A percentile compares a stretch with the other conserved stretches of the same genome.
phyloP scores from a whole-genome alignment of 2,888 invertebrate species.

The Pachymerium ferrugineum region DNA sequence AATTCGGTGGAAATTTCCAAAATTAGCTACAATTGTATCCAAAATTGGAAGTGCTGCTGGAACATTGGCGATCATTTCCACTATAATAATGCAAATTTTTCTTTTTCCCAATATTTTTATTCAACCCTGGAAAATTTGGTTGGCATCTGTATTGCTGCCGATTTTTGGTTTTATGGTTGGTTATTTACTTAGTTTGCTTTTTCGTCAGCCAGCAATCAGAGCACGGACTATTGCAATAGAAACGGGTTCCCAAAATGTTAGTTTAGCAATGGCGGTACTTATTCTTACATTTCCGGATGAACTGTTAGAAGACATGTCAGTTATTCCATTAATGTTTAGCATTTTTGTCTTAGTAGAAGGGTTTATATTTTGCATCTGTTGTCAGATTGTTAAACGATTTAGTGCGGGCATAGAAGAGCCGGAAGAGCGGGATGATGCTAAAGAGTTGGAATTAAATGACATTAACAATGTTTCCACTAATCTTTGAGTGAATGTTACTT shows the following conservation, averaged over 20 bases:
- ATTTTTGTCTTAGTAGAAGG: conserved; percentile 32
- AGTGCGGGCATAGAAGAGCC: no score
- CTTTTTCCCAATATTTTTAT: conserved; percentile 43
- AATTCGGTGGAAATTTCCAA: conserved; percentile 41
- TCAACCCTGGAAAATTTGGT: conserved; percentile 41
- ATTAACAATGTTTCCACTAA: no score
- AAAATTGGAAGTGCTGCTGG: conserved; percentile 42
- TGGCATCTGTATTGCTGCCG: conserved; percentile 42
- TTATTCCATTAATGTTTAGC: conserved; percentile 23
- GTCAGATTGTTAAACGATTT: no score
- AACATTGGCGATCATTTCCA: conserved; percentile 40
- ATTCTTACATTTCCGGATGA: conserved; percentile 41
- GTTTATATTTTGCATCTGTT: neutral
- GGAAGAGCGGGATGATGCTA: no score
- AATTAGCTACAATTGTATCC: conserved; percentile 40
- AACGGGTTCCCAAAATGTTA: conserved; percentile 45
- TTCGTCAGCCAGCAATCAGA: conserved; percentile 39
- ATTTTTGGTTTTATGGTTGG: conserved; percentile 41
- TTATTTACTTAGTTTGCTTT: conserved; percentile 41
- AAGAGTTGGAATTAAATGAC: no score
- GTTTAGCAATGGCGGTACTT: conserved; percentile 44
- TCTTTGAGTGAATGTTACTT: no score
- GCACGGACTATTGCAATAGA: conserved; percentile 44
- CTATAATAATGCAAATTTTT: conserved; percentile 41
- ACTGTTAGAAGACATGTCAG: conserved; percentile 31